Base-by-base conservation (phyloP, 1,140 invertebrate genomes). In the Aporrectodea caliginosa region DNA sequence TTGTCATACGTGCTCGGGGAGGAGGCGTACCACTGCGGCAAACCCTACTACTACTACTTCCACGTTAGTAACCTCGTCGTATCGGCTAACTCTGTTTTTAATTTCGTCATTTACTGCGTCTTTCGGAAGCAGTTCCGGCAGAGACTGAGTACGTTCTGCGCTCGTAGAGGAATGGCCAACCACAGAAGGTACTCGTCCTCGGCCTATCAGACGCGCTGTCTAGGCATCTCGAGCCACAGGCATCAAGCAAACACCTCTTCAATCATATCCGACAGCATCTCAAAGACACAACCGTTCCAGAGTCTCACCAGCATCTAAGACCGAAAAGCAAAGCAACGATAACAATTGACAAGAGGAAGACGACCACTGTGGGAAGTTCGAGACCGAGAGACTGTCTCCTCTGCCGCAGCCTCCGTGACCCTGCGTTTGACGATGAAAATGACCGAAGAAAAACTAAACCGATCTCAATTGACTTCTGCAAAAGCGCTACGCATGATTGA, bases 21-120 rank as follows among this genome's bases (percentile, higher is more conserved):
- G 2, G 22, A n/a, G 12, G 27, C 16, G 29, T 80, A 80, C 79
- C 33, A 14, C 14, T 80, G 79, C 71, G 79, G 79, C 30, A 33
- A 43, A 31, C 32, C 76, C 16, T 80, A 80, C 70, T 80, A 72
- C 76, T 80, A 73, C 71, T 80, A 80, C 32, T 80, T 73, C 71
- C 75, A 78, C 32, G 35, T 80, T 14, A 72, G 69, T 68, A 80
- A 80, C 71, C 69, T 80, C 27, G 29, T 78, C 29, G 76, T 78
- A 22, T 31, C 34, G 22, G 71, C 79, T 1, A 80, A 80, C 43
- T 80, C 79, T 31, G 35, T 35, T 29, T 29, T 80, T 22, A 80
- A 80, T 70, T 80, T 80, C 69, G 71, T 80, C 69, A 68, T 80
- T 32, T 80, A 80, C 71, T 80, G 79, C 35, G 68, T 78, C 31